Evolutionary conservation across 2,888 invertebrate species (phyloP).

Genomic region (Drosophila meridionalis): DNA sequence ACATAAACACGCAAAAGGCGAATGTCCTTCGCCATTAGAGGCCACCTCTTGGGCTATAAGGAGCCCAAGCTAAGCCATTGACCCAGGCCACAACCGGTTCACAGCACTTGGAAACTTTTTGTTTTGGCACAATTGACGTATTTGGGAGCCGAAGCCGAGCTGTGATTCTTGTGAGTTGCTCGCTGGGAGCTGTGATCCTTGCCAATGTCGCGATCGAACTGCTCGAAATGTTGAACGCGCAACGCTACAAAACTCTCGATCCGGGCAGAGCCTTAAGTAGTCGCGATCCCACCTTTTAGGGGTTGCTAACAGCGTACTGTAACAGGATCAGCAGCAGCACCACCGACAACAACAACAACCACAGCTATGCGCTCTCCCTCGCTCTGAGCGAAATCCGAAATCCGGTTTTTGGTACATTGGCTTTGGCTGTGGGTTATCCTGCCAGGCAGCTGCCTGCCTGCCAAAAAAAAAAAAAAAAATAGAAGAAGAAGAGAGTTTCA

Average conservation of each 20-base stretch:
- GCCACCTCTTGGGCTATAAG: conserved; percentile 3
- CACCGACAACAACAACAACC: not conserved
- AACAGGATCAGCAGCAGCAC: conserved; percentile 54
- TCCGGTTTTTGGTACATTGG: conserved; percentile 57
- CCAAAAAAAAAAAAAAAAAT: conserved; percentile 21
- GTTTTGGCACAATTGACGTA: conserved; percentile 2
- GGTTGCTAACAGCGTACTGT: conserved; percentile 57
- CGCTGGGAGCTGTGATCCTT: conserved; percentile 62
- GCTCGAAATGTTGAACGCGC: conserved; percentile 59
- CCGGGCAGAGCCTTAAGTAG: conserved; percentile 74
- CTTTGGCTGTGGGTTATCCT: conserved; percentile 60
- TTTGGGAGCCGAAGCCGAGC: conserved; percentile 8
- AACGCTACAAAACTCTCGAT: conserved; percentile 67
- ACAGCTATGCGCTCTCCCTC: conserved; percentile 36
- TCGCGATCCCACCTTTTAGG: conserved; percentile 67
- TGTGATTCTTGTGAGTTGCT: conserved; percentile 2
- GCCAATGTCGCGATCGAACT: conserved; percentile 76
- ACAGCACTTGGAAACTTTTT: conserved; percentile 10
- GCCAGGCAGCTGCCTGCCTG: conserved; percentile 60
- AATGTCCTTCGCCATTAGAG: conserved; percentile 32
- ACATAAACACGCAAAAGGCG: conserved; percentile 12
- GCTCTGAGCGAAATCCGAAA: conserved; percentile 37
- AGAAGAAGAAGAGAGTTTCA: conserved; percentile 40
- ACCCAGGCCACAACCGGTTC: conserved; percentile 59
- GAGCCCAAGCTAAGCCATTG: conserved; percentile 25